A percentile compares a stretch with the other conserved stretches of the same genome.
These are phyloP conservation scores for Argyresthia albistria DNA, from an alignment of 2,888 invertebrate genomes.

Conservation along the genomic window DNA sequence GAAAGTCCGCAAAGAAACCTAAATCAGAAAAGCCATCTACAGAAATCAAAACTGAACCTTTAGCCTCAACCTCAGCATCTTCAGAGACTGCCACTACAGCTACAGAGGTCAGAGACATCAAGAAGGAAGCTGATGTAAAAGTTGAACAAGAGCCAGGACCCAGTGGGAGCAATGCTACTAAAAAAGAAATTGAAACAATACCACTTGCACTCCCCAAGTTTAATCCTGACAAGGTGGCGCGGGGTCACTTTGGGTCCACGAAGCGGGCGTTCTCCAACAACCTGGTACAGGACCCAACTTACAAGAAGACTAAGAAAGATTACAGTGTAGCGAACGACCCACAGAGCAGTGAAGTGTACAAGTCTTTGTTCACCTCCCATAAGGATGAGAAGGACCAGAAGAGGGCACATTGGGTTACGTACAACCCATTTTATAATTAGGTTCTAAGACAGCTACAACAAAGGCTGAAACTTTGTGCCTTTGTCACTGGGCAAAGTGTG, in stretches of 20 bases:
- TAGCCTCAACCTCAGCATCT: constrained; percentile 15
- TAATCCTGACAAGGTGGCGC: constrained; percentile 49
- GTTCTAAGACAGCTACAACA: too few relatives aligned
- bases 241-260: constrained; percentile 57
- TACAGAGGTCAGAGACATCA: constrained; percentile 17
- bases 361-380: constrained; percentile 95
- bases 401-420: constrained; percentile 97
- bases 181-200: constrained; percentile 59
- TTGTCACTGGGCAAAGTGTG: too few relatives aligned
- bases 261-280: constrained; percentile 50
- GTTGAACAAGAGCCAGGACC: constrained; percentile 38
- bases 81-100: not conserved
- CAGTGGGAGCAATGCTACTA: constrained; percentile 30
- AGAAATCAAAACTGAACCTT: constrained; percentile 27
- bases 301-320: constrained; percentile 83
- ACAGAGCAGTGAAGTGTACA: constrained; percentile 90
- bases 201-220: constrained; percentile 56
- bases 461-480: too few relatives aligned
- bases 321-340: constrained; percentile 94
- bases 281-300: constrained; percentile 74
- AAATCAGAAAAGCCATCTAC: constrained; percentile 32
- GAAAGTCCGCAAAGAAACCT: constrained; percentile 78
- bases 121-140: constrained; percentile 35
- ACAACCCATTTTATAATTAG: constrained; percentile 88
- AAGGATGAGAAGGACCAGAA: constrained; percentile 88